A percentile compares a stretch with the other conserved stretches of the same genome.
These are phyloP conservation scores for Drosophila histrio DNA, from an alignment of 2,888 invertebrate species.

Conservation along the genomic window DNA sequence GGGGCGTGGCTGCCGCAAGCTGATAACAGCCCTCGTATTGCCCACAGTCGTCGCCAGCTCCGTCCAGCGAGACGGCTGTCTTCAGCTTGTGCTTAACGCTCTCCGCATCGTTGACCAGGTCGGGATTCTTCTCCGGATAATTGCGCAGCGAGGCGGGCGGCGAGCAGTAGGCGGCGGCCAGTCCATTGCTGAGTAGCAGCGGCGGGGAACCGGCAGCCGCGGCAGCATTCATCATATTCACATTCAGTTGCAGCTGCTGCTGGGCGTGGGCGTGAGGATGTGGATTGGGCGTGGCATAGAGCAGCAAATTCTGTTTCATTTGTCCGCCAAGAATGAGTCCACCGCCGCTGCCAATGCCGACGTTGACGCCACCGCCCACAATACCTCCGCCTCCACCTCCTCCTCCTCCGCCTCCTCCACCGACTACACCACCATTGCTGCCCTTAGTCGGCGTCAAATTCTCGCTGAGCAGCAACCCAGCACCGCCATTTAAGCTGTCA, in stretches of 20 bases:
- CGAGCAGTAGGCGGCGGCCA: constrained; percentile 85
- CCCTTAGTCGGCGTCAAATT: constrained; percentile 80
- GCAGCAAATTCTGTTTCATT: constrained; percentile 83
- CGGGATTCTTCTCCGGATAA: constrained; percentile 89
- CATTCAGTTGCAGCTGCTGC: constrained; percentile 70
- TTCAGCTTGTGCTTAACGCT: constrained; percentile 85
- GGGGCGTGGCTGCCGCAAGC: constrained; percentile 80
- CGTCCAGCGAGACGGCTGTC: constrained; percentile 83
- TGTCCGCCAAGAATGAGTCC: constrained; percentile 82
- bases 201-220: constrained; percentile 82
- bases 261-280: constrained; percentile 53
- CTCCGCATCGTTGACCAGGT: constrained; percentile 91
- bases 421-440: constrained; percentile 42
- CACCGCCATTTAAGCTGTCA: constrained; percentile 70
- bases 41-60: constrained; percentile 81
- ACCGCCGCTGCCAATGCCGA: constrained; percentile 37
- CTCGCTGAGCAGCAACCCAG: constrained; percentile 70
- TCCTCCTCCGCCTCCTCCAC: not conserved
- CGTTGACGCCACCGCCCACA: not conserved
- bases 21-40: constrained; percentile 83
- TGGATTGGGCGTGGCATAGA: constrained; percentile 79
- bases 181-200: constrained; percentile 66
- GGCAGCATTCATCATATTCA: constrained; percentile 68
- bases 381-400: constrained; percentile 45
- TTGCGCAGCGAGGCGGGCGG: constrained; percentile 86